phyloP scores from a whole-genome alignment of 2,113 vertebrate genomes.

The Tragelaphus buxtoni region DNA sequence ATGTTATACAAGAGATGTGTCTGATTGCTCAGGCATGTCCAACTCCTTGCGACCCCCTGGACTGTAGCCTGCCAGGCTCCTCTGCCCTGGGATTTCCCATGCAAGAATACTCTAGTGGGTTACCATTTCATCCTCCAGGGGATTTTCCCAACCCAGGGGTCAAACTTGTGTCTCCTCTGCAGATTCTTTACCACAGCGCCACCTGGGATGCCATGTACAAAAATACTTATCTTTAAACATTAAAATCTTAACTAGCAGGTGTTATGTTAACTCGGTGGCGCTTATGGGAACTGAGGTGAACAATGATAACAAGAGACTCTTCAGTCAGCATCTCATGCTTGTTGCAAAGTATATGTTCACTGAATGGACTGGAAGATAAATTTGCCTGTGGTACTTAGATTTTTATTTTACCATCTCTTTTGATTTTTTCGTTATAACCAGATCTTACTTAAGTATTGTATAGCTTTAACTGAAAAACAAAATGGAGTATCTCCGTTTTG shows the following conservation, averaged over 20 bases:
- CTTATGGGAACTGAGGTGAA: background rate
- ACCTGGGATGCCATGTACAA: background rate
- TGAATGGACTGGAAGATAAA: background rate
- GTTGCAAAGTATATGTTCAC: background rate
- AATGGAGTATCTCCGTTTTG: background rate
- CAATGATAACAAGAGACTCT: background rate
- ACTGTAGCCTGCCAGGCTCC: background rate
- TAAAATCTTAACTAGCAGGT: background rate
- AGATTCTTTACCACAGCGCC: background rate
- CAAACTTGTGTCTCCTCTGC: background rate
- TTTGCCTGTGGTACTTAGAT: background rate
- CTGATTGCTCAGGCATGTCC: background rate
- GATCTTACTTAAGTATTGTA: background rate
- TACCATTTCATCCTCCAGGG: background rate
- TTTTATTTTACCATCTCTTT: background rate
- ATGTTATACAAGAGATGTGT: background rate
- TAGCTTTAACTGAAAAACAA: background rate
- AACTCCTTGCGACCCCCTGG: background rate
- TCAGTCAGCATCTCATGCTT: background rate
- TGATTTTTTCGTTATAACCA: background rate
- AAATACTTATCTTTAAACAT: slow-evolving; percentile 5
- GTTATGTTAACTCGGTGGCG: background rate
- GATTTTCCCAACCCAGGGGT: background rate
- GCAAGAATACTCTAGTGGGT: background rate
- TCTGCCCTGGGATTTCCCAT: background rate